These are phyloP conservation scores for Hirtodrosophila duncani DNA, from an alignment of 2,888 invertebrate genomes.

Conservation along the genomic window DNA sequence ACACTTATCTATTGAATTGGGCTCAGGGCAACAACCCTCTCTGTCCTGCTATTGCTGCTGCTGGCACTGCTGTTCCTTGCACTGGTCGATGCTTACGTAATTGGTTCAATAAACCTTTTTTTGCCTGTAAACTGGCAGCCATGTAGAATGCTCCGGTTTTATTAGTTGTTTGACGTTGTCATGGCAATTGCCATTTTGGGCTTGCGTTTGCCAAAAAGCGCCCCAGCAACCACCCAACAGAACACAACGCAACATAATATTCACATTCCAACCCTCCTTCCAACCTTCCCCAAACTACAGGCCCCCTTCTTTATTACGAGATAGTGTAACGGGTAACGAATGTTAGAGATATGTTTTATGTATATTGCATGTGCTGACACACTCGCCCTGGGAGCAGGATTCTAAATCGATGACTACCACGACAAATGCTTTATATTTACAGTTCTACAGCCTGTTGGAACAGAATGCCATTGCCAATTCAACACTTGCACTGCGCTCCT, in stretches of 20 bases:
- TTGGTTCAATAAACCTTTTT: slow-evolving; percentile 69
- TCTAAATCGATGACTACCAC: slow-evolving; percentile 26
- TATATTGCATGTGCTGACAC: no score
- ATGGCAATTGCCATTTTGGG: slow-evolving; percentile 41
- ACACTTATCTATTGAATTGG: slow-evolving; percentile 7
- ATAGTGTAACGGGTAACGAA: no score
- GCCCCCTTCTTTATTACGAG: no score
- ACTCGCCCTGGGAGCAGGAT: no score
- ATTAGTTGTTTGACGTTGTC: slow-evolving; percentile 59
- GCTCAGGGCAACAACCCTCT: slow-evolving; percentile 22
- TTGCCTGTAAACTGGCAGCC: slow-evolving; percentile 15
- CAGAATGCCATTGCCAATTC: slow-evolving; percentile 86
- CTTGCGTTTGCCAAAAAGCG: slow-evolving; percentile 46
- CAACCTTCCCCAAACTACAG: no score
- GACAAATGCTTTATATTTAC: slow-evolving; percentile 28
- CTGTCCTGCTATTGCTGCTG: not conserved
- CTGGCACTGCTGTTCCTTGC: no score
- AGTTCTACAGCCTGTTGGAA: slow-evolving; percentile 89
- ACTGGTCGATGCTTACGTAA: slow-evolving; percentile 50
- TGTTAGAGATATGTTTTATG: no score
- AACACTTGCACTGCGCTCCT: slow-evolving; percentile 85
- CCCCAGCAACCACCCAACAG: slow-evolving; percentile 12
- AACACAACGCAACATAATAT: no score
- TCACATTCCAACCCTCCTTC: no score
- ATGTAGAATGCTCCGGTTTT: slow-evolving; percentile 32